Conservation (phyloP, 1,140 invertebrate genomes). For the Panagrolaimus sp. region DNA sequence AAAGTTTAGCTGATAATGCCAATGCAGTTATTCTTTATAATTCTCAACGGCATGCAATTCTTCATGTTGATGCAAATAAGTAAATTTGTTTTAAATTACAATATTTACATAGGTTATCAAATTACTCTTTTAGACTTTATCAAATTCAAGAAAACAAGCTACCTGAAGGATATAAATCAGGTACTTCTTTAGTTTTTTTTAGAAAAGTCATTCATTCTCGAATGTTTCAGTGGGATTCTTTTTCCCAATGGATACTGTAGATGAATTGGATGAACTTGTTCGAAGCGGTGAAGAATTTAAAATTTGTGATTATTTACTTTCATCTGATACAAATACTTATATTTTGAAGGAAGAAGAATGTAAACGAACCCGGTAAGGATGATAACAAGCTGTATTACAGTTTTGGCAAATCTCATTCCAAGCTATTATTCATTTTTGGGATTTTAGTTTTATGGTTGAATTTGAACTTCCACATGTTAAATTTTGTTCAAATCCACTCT, state of each 20-base stretch:
- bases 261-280: neutral
- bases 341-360: no score
- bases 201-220: no score
- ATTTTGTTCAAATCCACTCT: neutral
- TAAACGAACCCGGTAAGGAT: neutral
- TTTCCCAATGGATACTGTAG: constrained; percentile 2
- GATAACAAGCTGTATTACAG: neutral
- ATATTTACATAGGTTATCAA: neutral
- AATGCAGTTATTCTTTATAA: neutral
- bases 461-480: neutral
- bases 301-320: constrained; percentile 1
- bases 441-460: neutral
- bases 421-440: no score
- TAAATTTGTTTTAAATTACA: neutral
- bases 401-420: neutral
- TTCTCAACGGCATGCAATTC: neutral
- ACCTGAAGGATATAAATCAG: neutral
- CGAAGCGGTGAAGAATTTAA: neutral
- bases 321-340: no score
- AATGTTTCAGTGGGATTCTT: constrained; percentile 4
- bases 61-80: neutral
- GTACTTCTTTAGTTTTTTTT: no score
- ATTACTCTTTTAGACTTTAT: neutral
- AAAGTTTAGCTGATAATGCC: neutral
- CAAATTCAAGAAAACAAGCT: neutral